Evolutionary conservation across 2,797 vertebrate genomes (phyloP).

Genomic region (Enteromius argenteus): DNA sequence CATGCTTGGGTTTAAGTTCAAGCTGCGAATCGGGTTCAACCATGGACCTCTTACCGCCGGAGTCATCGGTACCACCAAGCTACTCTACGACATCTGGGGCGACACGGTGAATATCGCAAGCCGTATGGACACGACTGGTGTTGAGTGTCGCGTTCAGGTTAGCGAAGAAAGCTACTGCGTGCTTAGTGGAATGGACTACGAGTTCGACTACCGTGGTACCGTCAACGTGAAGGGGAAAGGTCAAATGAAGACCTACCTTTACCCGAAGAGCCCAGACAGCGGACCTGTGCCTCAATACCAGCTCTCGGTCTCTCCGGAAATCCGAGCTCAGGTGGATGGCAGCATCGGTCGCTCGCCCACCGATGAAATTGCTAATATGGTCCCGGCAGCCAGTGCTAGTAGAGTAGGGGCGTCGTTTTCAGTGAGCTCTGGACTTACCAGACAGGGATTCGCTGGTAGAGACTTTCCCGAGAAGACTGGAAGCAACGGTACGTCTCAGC

Average conservation of each 20-base stretch:
- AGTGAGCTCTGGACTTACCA: conserved; percentile 51
- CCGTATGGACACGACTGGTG: conserved; percentile 96
- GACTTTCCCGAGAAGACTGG: conserved; percentile 44
- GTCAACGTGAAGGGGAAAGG: conserved; percentile 98
- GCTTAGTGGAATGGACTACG: conserved; percentile 90
- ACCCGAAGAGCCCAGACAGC: conserved; percentile 87
- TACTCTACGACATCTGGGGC: conserved; percentile 97
- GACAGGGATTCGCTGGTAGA: conserved; percentile 58
- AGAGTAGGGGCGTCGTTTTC: conserved; percentile 32
- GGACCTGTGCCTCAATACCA: conserved; percentile 93
- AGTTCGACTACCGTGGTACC: conserved; percentile 95
- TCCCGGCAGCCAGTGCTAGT: conserved; percentile 69
- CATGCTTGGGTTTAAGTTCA: conserved; percentile 97
- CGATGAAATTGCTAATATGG: conserved; percentile 91
- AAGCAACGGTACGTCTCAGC: conserved; percentile 53
- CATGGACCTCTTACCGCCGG: conserved; percentile 94
- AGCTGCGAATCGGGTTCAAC: conserved; percentile 94
- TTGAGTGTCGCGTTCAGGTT: conserved; percentile 97
- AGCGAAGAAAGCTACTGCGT: conserved; percentile 93
- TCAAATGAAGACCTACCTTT: conserved; percentile 98
- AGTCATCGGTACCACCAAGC: conserved; percentile 96
- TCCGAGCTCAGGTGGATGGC: conserved; percentile 96
- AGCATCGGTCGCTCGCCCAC: conserved; percentile 97
- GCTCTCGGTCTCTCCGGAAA: conserved; percentile 95
- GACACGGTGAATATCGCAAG: conserved; percentile 98